phyloP scores from a whole-genome alignment of 2,797 vertebrate genomes.

The Epinephelus malabaricus region DNA sequence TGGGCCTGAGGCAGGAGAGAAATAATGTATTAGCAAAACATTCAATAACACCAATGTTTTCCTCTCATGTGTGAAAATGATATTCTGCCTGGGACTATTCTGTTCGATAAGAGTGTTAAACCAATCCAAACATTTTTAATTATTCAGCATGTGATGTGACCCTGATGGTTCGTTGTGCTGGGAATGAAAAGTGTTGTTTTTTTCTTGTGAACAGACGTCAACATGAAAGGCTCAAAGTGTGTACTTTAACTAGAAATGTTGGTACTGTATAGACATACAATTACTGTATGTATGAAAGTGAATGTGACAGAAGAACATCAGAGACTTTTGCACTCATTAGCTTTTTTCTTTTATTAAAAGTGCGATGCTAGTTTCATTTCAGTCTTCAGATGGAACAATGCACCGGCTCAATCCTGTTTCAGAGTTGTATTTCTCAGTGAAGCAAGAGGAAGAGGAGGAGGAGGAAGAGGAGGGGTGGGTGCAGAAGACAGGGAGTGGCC shows the following conservation, averaged over 20 bases:
- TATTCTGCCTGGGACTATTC: conserved; percentile 52
- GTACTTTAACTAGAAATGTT: not conserved
- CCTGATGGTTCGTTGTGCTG: conserved; percentile 4
- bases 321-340: not conserved
- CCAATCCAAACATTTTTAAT: conserved; percentile 65
- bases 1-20: conserved; percentile 15
- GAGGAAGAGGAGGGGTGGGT: not conserved
- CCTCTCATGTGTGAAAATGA: conserved; percentile 43
- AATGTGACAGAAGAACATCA: not conserved
- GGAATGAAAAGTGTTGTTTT: conserved; percentile 15
- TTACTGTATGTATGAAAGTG: not conserved
- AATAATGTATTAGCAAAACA: conserved; percentile 39
- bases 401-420: not conserved
- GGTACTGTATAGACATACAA: not conserved
- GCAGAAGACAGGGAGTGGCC: conserved; percentile 43
- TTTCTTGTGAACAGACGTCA: not conserved
- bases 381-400: conserved; percentile 11
- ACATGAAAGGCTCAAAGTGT: not conserved
- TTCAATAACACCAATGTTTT: conserved; percentile 47
- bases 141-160: conserved; percentile 61
- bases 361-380: conserved; percentile 10
- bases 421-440: conserved; percentile 28
- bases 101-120: conserved; percentile 45
- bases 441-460: not conserved
- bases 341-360: conserved; percentile 10